Conservation (phyloP, 2,113 vertebrate genomes). For the Propithecus coquereli region DNA sequence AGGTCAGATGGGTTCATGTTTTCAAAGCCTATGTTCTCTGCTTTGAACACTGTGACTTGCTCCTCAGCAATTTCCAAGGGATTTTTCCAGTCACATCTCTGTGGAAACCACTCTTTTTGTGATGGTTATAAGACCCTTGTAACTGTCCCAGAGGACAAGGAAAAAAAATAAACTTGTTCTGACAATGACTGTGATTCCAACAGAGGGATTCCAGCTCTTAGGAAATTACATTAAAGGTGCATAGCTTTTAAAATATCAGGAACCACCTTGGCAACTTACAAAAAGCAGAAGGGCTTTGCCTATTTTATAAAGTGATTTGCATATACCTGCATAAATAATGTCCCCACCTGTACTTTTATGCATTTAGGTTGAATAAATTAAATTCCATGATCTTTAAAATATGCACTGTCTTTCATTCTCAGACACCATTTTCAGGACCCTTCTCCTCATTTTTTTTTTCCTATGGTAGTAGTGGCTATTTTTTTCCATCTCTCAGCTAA, state of each 20-base stretch:
- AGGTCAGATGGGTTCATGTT: slow-evolving; percentile 77
- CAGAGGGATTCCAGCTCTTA: slow-evolving; percentile 71
- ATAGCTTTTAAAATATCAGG: slow-evolving; percentile 79
- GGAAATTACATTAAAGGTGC: slow-evolving; percentile 76
- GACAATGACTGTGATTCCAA: slow-evolving; percentile 65
- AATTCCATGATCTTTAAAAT: slow-evolving; percentile 77
- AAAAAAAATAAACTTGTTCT: slow-evolving; percentile 59
- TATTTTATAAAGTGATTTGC: slow-evolving; percentile 80
- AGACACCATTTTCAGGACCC: slow-evolving; percentile 62
- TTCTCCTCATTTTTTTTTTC: slow-evolving; percentile 21
- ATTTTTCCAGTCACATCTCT: slow-evolving; percentile 74
- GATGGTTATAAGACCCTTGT: slow-evolving; percentile 68
- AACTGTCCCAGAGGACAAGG: slow-evolving; percentile 61
- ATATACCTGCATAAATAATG: slow-evolving; percentile 81
- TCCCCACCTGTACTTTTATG: slow-evolving; percentile 79
- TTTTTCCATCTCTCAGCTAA: slow-evolving; percentile 42
- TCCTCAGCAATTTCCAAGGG: slow-evolving; percentile 76
- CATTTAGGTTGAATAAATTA: slow-evolving; percentile 80
- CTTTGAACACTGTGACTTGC: slow-evolving; percentile 78
- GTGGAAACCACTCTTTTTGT: slow-evolving; percentile 68
- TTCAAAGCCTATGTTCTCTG: slow-evolving; percentile 75
- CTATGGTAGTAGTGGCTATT: neutral
- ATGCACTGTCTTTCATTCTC: slow-evolving; percentile 70
- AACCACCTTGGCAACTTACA: slow-evolving; percentile 79
- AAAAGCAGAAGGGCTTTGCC: slow-evolving; percentile 80